phyloP scores from a whole-genome alignment of 2,113 vertebrate species.

The Bubo bubo region DNA sequence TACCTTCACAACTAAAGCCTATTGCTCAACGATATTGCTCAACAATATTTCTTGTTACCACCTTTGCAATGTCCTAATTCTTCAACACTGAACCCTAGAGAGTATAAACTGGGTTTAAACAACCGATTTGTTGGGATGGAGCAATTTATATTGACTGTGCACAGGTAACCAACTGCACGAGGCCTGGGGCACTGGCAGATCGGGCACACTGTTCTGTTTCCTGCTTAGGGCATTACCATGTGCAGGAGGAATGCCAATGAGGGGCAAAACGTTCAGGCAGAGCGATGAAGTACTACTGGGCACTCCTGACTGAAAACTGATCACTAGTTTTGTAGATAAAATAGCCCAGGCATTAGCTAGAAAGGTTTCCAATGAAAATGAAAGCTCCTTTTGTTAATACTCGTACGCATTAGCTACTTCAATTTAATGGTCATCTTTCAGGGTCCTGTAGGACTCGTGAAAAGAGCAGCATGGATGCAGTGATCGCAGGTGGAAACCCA shows the following conservation, averaged over 20 bases:
- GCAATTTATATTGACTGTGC: neutral
- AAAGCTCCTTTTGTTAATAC: neutral
- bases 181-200: neutral
- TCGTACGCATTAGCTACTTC: fast-evolving
- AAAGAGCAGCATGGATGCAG: fast-evolving
- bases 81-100: neutral
- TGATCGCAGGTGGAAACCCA: neutral
- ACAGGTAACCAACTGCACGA: neutral
- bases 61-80: neutral
- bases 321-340: neutral
- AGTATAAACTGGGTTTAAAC: neutral
- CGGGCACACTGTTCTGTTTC: neutral
- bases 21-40: neutral
- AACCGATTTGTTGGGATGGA: neutral
- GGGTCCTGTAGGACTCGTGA: neutral
- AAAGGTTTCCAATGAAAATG: neutral
- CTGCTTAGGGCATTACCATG: neutral
- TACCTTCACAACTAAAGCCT: neutral
- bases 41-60: neutral
- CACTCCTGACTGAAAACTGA: neutral
- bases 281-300: neutral
- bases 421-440: neutral
- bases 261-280: neutral
- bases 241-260: neutral
- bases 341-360: neutral